Conservation (phyloP, 2,113 vertebrate species). For the Microtus richardsoni region DNA sequence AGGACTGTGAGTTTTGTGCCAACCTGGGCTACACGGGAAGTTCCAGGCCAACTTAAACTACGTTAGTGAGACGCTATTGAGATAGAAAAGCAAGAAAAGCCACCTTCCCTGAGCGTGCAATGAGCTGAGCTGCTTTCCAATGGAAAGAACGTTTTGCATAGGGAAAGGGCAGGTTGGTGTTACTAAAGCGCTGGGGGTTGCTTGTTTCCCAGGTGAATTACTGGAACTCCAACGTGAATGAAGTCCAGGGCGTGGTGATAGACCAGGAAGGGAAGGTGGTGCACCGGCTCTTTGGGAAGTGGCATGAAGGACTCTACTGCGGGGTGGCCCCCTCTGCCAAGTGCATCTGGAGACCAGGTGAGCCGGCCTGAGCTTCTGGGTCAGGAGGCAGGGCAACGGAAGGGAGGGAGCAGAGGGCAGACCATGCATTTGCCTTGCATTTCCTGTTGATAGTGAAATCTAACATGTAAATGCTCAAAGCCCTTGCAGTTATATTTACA, state of each 20-base stretch:
- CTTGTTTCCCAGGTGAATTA: constrained; percentile 93
- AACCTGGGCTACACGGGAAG: neutral
- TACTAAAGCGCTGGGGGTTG: neutral
- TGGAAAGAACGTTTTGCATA: neutral
- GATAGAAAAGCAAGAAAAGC: neutral
- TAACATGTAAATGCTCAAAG: neutral
- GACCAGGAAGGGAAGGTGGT: constrained; percentile 98
- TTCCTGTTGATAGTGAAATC: neutral
- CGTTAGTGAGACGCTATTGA: neutral
- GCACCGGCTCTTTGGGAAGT: constrained; percentile 98
- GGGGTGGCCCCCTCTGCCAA: constrained; percentile 97
- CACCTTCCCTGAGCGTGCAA: neutral
- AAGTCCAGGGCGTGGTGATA: constrained; percentile 97
- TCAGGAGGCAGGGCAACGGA: neutral
- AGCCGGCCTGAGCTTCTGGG: neutral
- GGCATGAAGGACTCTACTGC: constrained; percentile 98
- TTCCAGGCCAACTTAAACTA: neutral
- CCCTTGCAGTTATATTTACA: neutral
- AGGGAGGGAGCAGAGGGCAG: neutral
- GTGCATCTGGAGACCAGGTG: constrained; percentile 99
- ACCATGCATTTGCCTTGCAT: neutral
- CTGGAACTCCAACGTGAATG: constrained; percentile 98
- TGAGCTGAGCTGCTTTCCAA: neutral
- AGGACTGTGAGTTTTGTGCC: neutral
- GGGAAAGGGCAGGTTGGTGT: neutral